A percentile compares a stretch with the other conserved stretches of the same genome.
Conservation (phyloP, 2,113 vertebrate species). For the Apodemus speciosus region DNA sequence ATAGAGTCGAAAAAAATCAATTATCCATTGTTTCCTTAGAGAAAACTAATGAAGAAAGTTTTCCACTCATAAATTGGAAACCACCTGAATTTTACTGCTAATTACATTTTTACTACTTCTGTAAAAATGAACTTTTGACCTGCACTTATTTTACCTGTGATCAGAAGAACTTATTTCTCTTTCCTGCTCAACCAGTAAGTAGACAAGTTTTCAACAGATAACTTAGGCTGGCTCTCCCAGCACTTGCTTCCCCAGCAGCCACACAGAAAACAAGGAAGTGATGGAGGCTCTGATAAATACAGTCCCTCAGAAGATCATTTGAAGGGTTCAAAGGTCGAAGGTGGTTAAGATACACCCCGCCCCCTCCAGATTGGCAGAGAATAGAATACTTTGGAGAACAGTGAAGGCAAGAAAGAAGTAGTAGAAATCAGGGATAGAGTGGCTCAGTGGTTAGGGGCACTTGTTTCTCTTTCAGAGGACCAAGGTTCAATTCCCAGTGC, state of each 20-base stretch:
- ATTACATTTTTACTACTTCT: background rate
- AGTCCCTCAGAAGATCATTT: background rate
- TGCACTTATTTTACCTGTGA: background rate
- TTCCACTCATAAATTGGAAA: constrained; percentile 3
- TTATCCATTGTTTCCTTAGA: background rate
- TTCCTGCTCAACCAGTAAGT: background rate
- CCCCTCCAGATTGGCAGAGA: background rate
- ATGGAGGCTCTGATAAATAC: background rate
- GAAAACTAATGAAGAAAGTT: background rate
- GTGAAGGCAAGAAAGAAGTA: constrained; percentile 23
- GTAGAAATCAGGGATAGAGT: too few species aligned
- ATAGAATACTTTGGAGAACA: constrained; percentile 39
- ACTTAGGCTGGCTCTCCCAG: too few species aligned
- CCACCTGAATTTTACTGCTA: background rate
- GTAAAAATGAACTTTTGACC: constrained; percentile 35
- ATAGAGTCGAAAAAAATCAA: background rate
- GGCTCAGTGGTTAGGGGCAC: background rate
- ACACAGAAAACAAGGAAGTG: background rate
- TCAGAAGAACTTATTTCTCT: background rate
- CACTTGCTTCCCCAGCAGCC: background rate
- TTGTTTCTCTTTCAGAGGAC: background rate
- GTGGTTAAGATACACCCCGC: background rate
- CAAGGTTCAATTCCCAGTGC: background rate
- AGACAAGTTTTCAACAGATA: background rate
- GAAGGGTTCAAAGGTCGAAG: background rate